A percentile compares a stretch with the other conserved stretches of the same genome.
phyloP scores from a whole-genome alignment of 2,888 invertebrate species.

The Tenthredo amoena region DNA sequence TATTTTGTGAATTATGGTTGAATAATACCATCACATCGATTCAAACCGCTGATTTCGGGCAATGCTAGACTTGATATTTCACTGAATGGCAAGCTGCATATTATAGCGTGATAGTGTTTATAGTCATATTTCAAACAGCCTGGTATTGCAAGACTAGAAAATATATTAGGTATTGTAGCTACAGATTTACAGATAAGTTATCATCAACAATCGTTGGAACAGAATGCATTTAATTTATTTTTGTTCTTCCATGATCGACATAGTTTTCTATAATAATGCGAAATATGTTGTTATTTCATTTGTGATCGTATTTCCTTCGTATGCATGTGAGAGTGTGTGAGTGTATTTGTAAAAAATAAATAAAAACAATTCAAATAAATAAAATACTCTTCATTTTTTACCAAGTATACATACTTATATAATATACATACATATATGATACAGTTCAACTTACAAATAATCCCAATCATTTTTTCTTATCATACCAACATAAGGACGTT shows the following conservation, averaged over 20 bases:
- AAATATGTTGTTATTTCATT: neutral
- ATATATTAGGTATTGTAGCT: conserved; percentile 6
- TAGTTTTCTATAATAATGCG: neutral
- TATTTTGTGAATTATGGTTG: neutral
- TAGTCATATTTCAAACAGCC: neutral
- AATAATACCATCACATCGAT: neutral
- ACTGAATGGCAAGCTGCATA: conserved; percentile 30
- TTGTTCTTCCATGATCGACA: conserved; percentile 33
- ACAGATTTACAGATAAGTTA: conserved; percentile 6
- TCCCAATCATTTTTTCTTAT: neutral
- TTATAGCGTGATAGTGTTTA: conserved; percentile 1
- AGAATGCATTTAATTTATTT: conserved; percentile 37
- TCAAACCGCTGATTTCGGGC: neutral
- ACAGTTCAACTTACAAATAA: neutral
- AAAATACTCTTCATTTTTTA: neutral
- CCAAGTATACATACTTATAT: neutral
- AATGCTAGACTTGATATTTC: conserved; percentile 37
- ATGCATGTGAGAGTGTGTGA: conserved; percentile 48
- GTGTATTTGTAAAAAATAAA: conserved; percentile 50
- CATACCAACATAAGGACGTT: neutral
- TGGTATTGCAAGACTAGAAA: neutral
- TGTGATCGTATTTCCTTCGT: conserved; percentile 8
- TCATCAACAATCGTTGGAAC: neutral
- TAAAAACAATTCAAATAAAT: conserved; percentile 35
- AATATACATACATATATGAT: neutral